Evolutionary conservation across 1,140 invertebrate genomes (phyloP), one percentile per base, ranked within the genome.

Genomic region (Contarinia nasturtii): DNA sequence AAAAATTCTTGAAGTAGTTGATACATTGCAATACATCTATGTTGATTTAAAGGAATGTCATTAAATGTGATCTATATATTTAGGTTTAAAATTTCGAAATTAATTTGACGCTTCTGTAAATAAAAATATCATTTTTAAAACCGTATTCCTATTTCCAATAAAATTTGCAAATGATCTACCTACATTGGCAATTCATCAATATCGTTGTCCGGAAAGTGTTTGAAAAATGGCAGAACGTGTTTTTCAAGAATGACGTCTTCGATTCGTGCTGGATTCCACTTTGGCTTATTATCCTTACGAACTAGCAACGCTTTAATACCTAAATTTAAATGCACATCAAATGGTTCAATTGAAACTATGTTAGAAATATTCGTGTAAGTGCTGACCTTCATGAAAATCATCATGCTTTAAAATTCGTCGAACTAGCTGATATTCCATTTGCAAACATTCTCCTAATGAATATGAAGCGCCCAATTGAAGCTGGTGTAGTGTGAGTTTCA

Each of bases 321-420:
- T 27, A 10, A 27, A 27, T n/a, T n/a, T n/a, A n/a, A n/a, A n/a
- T n/a, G n/a, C n/a, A n/a, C n/a, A n/a, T n/a, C n/a, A n/a, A n/a
- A n/a, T n/a, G n/a, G n/a, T n/a, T n/a, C n/a, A n/a, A n/a, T n/a
- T n/a, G n/a, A n/a, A n/a, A n/a, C n/a, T n/a, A n/a, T n/a, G n/a
- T 27, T 10, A 27, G 10, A 27, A 27, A 10, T 27, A 3, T 3
- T 27, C 27, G 10, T 27, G 27, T 27, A 10, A 5, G 3, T 91
- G 71, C 2, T 97, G 90, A 45, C 85, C 80, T 77, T 98, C 93
- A 63, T 78, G 82, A 64, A 98, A 98, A 65, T 98, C 93, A 49
- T 81, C 75, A 63, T 69, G 76, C 15, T 62, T 59, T 49, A 73
- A 72, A 62, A 72, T 77, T 61, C 65, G 74, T 59, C 66, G 79